These are phyloP conservation scores for Rhyacichthys aspro DNA, from an alignment of 2,797 vertebrate species.

Conservation along the genomic window DNA sequence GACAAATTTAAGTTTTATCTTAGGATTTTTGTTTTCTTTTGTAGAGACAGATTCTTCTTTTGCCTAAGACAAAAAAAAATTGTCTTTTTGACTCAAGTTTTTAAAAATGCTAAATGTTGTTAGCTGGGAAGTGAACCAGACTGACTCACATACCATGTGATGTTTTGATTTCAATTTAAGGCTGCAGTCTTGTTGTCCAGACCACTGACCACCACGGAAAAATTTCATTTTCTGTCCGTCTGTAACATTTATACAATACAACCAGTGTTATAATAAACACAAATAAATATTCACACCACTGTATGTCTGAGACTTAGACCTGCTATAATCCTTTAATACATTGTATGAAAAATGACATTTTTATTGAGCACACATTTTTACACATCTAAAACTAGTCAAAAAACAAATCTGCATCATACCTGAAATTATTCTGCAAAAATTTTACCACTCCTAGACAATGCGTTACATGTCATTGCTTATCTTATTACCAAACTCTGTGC, in stretches of 20 bases:
- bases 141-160: slow-evolving; percentile 42
- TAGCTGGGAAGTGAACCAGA: slow-evolving; percentile 43
- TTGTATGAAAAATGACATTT: too few species aligned
- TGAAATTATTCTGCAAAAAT: slow-evolving; percentile 11
- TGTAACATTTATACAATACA: slow-evolving; percentile 28
- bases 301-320: too few species aligned
- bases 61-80: slow-evolving; percentile 60
- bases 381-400: slow-evolving; percentile 6
- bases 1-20: slow-evolving; percentile 66
- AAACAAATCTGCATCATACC: slow-evolving; percentile 7
- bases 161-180: slow-evolving; percentile 54
- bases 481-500: slow-evolving; percentile 24
- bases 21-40: slow-evolving; percentile 68
- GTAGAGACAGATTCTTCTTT: slow-evolving; percentile 67
- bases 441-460: slow-evolving; percentile 18
- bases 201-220: slow-evolving; percentile 45
- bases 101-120: slow-evolving; percentile 35
- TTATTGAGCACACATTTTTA: too few species aligned
- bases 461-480: slow-evolving; percentile 15
- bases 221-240: slow-evolving; percentile 40
- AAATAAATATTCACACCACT: slow-evolving; percentile 15
- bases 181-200: slow-evolving; percentile 43
- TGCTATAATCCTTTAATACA: too few species aligned
- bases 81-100: slow-evolving; percentile 55
- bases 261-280: slow-evolving; percentile 28